Evolutionary conservation across 1,140 invertebrate species (phyloP), one percentile per base, ranked within the genome.

Genomic region (Magallana angulata): DNA sequence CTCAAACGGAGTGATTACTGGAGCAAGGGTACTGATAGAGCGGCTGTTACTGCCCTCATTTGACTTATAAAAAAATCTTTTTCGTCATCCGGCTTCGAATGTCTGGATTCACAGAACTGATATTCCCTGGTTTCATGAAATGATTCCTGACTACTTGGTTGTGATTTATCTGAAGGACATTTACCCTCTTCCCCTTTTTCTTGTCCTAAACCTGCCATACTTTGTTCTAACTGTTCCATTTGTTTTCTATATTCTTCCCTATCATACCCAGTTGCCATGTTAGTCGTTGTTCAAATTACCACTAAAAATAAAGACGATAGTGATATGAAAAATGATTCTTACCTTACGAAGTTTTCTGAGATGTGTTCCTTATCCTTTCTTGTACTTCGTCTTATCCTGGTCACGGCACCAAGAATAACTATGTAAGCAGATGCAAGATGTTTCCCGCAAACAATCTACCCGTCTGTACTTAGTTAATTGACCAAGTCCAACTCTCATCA

Each of bases 1-100:
- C 6, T 88, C 68, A 88, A 84, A 88, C 3, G 7, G 68, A 8
- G 64, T 71, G 6, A 71, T 71, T 18, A 71, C 18, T 18, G 18
- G 8, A 7, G 11, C 9, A 71, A 3, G 0, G 68, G 8, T 9
- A 71, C 68, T 12, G 24, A 18, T 8, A 71, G 12, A 30, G 68
- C 68, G 24, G 68, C 68, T 12, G 68, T 36, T 8, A 71, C 18
- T 24, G 18, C 18, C 0, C 18, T 24, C 18, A 24, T 24, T 24
- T 24, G 18, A 24, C 18, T 24, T 0, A 24, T 24, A 24, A 24
- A 24, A 24, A 24, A 24, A 24, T 24, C 18, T 24, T 24, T 24
- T 24, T 24, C 18, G 18, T 24, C 18, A 24, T 24, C 18, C 18
- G 18, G 18, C 0, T 0, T 24, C 18, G 18, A 3, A 8, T 18